Percentiles rank a stretch among this genome's conserved stretches.
phyloP scores from a whole-genome alignment of 2,888 invertebrate genomes.

The Eugnorisma glareosa region DNA sequence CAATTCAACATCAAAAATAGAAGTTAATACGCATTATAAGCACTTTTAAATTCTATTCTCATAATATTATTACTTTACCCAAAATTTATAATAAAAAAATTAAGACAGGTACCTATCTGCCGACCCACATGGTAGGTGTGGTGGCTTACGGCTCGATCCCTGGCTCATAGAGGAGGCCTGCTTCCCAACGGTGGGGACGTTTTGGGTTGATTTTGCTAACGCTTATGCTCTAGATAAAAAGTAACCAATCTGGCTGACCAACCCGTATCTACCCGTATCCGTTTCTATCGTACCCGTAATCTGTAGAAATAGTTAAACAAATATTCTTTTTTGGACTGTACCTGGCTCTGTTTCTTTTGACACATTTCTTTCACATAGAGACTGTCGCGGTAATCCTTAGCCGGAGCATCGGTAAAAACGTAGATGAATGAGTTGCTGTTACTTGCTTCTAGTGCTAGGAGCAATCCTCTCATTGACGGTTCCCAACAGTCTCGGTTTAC shows the following conservation, averaged over 20 bases:
- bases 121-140: neutral
- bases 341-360: constrained; percentile 69
- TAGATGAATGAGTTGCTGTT: constrained; percentile 67
- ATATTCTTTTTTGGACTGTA: constrained; percentile 35
- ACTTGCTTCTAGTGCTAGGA: constrained; percentile 65
- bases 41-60: neutral
- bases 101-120: neutral
- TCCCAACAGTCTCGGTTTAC: constrained; percentile 65
- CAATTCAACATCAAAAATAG: neutral
- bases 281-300: too few relatives aligned
- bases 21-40: neutral
- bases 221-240: neutral
- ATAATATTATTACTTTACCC: neutral
- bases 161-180: too few relatives aligned
- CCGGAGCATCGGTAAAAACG: constrained; percentile 73
- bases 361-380: constrained; percentile 63
- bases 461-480: constrained; percentile 65
- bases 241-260: neutral
- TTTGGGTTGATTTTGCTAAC: neutral
- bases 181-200: neutral
- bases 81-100: neutral
- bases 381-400: constrained; percentile 62
- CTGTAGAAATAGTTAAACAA: neutral
- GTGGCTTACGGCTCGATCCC: neutral
- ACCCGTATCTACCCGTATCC: neutral